Conservation (phyloP, 2,113 vertebrate species). For the Chaetodon auriga region DNA sequence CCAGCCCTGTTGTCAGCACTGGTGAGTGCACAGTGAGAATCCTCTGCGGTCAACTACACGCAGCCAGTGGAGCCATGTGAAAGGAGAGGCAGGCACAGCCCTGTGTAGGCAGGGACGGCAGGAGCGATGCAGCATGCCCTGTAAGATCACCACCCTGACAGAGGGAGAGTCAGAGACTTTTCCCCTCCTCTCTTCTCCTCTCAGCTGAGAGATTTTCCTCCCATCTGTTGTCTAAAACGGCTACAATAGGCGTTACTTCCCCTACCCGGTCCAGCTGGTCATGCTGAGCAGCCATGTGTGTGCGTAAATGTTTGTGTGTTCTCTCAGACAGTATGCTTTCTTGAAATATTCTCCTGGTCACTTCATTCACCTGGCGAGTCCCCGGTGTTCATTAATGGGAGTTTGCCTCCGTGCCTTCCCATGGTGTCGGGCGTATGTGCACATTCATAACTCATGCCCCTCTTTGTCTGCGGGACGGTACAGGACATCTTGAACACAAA, state of each 20-base stretch:
- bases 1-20: slow-evolving; percentile 7
- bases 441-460: not conserved
- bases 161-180: slow-evolving; percentile 20
- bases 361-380: slow-evolving; percentile 50
- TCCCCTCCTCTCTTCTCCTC: slow-evolving; percentile 24
- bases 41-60: slow-evolving; percentile 29
- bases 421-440: not conserved
- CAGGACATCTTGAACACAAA: not conserved
- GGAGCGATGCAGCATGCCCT: slow-evolving; percentile 76
- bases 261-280: slow-evolving; percentile 82
- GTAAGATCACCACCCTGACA: slow-evolving; percentile 43
- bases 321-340: slow-evolving; percentile 60
- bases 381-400: slow-evolving; percentile 8
- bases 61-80: slow-evolving; percentile 56
- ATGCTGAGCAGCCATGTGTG: slow-evolving; percentile 83
- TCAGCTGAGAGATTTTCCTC: slow-evolving; percentile 63
- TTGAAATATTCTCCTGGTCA: slow-evolving; percentile 60
- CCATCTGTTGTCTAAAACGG: slow-evolving; percentile 90
- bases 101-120: slow-evolving; percentile 58
- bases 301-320: slow-evolving; percentile 44
- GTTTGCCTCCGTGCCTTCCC: slow-evolving; percentile 4
- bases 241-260: slow-evolving; percentile 86
- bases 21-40: slow-evolving; percentile 14
- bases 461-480: not conserved
- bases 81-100: slow-evolving; percentile 55